Conservation (phyloP, 2,113 vertebrate genomes). For the Ariopsis seemanni region DNA sequence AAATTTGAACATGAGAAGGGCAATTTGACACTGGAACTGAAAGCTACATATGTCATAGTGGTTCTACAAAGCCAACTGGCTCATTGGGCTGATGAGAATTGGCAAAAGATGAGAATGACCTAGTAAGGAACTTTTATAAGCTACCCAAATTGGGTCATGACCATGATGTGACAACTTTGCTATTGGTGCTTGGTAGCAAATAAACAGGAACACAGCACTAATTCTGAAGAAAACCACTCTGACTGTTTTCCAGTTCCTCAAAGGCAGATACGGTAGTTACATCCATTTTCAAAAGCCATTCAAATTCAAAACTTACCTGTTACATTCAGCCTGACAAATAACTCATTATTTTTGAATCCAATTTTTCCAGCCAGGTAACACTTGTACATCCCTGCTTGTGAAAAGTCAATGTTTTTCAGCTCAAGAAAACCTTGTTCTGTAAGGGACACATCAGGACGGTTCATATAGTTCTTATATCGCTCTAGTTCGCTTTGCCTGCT, state of each 20-base stretch:
- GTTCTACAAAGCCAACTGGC: background rate
- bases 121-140: background rate
- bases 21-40: background rate
- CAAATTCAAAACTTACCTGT: constrained; percentile 49
- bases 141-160: background rate
- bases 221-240: background rate
- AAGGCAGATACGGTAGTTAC: background rate
- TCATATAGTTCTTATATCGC: background rate
- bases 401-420: constrained; percentile 38
- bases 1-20: background rate
- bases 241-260: background rate
- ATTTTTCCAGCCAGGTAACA: constrained; percentile 55
- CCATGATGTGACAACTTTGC: background rate
- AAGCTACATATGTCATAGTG: background rate
- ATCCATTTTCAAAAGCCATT: background rate
- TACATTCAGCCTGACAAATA: constrained; percentile 34
- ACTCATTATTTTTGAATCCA: constrained; percentile 39
- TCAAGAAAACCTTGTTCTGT: constrained; percentile 39
- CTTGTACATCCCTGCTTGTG: constrained; percentile 60
- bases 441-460: background rate
- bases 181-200: background rate
- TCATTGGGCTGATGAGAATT: background rate
- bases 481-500: accelerated
- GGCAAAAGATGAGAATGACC: background rate
- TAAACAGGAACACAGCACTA: background rate